These are phyloP conservation scores for Galeopterus variegatus DNA, from an alignment of 2,113 vertebrate species.

Conservation along the genomic window DNA sequence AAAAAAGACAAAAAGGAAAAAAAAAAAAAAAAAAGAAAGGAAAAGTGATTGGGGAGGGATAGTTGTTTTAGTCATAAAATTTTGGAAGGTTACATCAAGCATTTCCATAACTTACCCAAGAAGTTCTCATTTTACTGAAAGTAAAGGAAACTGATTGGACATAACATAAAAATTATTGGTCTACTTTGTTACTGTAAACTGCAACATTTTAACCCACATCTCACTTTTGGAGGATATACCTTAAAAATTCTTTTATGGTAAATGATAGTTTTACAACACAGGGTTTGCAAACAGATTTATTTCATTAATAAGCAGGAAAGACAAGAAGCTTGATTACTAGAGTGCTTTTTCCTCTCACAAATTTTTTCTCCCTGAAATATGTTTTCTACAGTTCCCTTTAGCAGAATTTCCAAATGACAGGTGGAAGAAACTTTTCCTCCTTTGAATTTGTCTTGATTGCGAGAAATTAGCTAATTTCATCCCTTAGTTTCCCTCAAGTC, in stretches of 20 bases:
- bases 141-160: neutral
- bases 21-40: too few relatives aligned
- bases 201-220: neutral
- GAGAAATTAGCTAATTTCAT: constrained; percentile 79
- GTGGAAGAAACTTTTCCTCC: constrained; percentile 70
- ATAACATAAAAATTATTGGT: neutral
- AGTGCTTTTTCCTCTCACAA: neutral
- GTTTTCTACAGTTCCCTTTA: constrained; percentile 39
- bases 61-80: neutral
- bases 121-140: constrained; percentile 14
- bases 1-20: too few relatives aligned
- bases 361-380: constrained; percentile 55
- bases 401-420: constrained; percentile 66
- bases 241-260: constrained; percentile 3
- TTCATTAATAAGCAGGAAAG: constrained; percentile 61
- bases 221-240: neutral
- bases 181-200: neutral
- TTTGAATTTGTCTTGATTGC: constrained; percentile 81
- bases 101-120: neutral
- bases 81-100: neutral
- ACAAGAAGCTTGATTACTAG: constrained; percentile 58
- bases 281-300: constrained; percentile 45
- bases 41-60: neutral
- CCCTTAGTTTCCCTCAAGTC: constrained; percentile 41
- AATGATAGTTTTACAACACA: neutral